phyloP scores from a whole-genome alignment of 2,797 vertebrate species.

The Eulemur coronatus region DNA sequence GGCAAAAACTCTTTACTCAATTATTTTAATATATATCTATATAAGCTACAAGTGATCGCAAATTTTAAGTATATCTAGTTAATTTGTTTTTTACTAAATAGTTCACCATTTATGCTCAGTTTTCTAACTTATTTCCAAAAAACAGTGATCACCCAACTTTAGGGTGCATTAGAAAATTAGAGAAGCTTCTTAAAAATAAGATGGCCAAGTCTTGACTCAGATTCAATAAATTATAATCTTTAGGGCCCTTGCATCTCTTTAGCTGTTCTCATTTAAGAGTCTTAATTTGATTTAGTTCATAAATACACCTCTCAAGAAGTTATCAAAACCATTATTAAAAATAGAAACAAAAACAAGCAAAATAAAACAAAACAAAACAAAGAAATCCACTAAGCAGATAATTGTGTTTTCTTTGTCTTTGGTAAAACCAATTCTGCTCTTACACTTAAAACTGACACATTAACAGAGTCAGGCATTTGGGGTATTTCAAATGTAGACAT shows the following conservation, averaged over 20 bases:
- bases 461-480: background rate
- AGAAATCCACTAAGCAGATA: background rate
- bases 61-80: background rate
- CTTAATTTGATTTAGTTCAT: slow-evolving; percentile 10
- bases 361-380: background rate
- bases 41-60: background rate
- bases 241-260: background rate
- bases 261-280: background rate
- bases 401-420: background rate
- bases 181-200: slow-evolving; percentile 7
- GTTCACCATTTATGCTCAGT: background rate
- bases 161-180: background rate
- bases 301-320: background rate
- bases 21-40: background rate
- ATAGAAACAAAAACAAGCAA: background rate
- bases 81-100: background rate
- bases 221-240: background rate
- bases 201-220: background rate
- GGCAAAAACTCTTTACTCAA: background rate
- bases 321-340: slow-evolving; percentile 13
- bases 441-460: background rate
- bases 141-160: background rate
- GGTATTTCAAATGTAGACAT: background rate
- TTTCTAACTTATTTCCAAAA: slow-evolving; percentile 39
- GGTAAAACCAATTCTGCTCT: slow-evolving; percentile 24